Conservation (phyloP, 1,140 invertebrate genomes). For the Lepidurus apus region DNA sequence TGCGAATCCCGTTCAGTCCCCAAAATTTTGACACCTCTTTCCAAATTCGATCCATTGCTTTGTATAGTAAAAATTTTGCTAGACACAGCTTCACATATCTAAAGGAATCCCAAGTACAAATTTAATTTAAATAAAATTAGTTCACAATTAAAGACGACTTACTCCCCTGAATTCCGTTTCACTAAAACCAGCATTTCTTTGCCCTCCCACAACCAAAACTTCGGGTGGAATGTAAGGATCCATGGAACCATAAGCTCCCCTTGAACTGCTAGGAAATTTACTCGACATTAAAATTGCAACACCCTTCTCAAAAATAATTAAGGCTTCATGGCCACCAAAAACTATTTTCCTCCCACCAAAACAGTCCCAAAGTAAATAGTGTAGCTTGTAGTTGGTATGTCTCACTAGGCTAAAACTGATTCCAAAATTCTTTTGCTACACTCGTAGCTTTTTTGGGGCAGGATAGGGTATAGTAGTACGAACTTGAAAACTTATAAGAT, state of each 20-base stretch:
- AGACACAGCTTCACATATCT: slow-evolving; percentile 52
- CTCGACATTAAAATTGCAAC: slow-evolving; percentile 35
- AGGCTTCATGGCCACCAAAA: neutral
- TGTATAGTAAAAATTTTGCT: slow-evolving; percentile 73
- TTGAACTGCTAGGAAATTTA: slow-evolving; percentile 29
- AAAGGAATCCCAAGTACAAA: slow-evolving; percentile 34
- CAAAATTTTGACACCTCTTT: slow-evolving; percentile 66
- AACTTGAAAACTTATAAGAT: too few species aligned
- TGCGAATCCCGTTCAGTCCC: slow-evolving; percentile 68
- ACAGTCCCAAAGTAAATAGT: neutral
- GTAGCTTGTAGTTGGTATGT: neutral
- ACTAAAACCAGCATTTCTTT: slow-evolving; percentile 11
- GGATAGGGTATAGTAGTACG: too few species aligned
- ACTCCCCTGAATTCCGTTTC: neutral
- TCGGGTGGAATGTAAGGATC: slow-evolving; percentile 24
- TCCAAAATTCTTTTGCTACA: too few species aligned
- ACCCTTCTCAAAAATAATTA: neutral
- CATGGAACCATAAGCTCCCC: slow-evolving; percentile 29
- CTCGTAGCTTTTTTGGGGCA: too few species aligned
- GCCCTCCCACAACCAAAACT: slow-evolving; percentile 22
- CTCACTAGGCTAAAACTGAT: neutral
- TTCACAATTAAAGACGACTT: neutral
- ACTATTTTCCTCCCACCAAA: neutral
- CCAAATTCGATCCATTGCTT: slow-evolving; percentile 60
- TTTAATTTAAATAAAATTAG: neutral